Evolutionary conservation across 1,140 invertebrate genomes (phyloP).

Genomic region (Potamilus streckersoni): DNA sequence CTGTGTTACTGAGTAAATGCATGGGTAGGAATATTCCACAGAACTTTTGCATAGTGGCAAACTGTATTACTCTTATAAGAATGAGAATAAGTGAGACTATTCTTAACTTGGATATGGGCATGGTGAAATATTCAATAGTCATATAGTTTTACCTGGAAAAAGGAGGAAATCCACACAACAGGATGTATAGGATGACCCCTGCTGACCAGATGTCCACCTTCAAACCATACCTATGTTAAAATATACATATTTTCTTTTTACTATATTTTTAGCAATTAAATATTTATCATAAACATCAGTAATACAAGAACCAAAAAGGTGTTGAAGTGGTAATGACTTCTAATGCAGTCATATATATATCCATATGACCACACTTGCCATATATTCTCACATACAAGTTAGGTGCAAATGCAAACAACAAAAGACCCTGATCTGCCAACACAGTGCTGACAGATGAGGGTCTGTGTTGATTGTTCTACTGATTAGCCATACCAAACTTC

Average conservation of each 20-base stretch:
- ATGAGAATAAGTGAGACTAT: background rate
- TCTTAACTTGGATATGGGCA: background rate
- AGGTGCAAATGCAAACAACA: no score
- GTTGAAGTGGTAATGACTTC: no score
- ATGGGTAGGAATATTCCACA: background rate
- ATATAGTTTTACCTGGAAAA: slow-evolving; percentile 59
- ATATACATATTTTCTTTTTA: background rate
- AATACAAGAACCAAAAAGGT: no score
- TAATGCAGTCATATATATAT: no score
- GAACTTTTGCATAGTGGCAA: background rate
- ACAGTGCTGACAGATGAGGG: no score
- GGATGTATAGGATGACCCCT: slow-evolving; percentile 96
- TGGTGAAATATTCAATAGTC: background rate
- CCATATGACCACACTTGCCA: no score
- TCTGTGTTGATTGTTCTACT: no score
- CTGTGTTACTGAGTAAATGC: background rate
- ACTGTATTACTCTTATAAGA: background rate
- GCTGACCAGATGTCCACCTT: slow-evolving; percentile 97
- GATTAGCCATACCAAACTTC: no score
- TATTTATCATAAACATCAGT: no score
- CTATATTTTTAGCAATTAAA: background rate
- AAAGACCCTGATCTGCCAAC: no score
- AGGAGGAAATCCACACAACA: slow-evolving; percentile 97
- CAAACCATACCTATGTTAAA: slow-evolving; percentile 73
- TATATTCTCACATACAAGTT: no score